These are phyloP conservation scores for Atrina japonica DNA, from an alignment of 2,888 invertebrate genomes.

Conservation along the genomic window DNA sequence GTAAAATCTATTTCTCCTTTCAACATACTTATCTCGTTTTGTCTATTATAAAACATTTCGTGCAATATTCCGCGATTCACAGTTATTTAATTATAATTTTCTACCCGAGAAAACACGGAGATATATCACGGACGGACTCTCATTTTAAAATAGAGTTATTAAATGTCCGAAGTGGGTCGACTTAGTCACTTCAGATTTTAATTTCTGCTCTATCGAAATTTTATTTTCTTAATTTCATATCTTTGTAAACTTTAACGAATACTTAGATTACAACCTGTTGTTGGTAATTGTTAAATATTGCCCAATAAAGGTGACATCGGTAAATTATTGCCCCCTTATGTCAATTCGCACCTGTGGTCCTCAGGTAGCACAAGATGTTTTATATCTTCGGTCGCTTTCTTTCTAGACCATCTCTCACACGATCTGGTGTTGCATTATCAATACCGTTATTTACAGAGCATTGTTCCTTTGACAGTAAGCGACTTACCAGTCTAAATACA, in stretches of 20 bases:
- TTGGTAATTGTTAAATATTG: constrained; percentile 25
- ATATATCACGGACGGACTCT: no score
- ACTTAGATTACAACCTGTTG: constrained; percentile 10
- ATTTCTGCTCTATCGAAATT: constrained; percentile 27
- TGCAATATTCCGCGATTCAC: no score
- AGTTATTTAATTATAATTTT: no score
- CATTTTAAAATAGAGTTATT: no score
- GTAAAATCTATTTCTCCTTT: no score
- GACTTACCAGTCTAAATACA: no score
- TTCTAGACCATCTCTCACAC: constrained; percentile 1
- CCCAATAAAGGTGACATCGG: constrained; percentile 29
- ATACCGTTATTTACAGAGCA: constrained; percentile 1
- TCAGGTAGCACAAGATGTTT: no score
- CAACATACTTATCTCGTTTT: no score
- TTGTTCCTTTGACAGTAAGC: not conserved
- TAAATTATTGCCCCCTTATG: constrained; percentile 16
- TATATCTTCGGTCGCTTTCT: no score
- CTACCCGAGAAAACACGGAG: no score
- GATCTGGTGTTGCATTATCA: not conserved
- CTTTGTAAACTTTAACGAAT: constrained; percentile 18
- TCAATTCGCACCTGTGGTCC: constrained; percentile 27
- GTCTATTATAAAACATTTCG: no score
- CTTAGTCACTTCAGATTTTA: constrained; percentile 1
- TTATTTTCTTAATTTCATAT: constrained; percentile 35
- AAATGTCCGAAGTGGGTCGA: no score